These are phyloP conservation scores for Drosophila ambigua DNA, from an alignment of 1,140 invertebrate species.

Conservation along the genomic window DNA sequence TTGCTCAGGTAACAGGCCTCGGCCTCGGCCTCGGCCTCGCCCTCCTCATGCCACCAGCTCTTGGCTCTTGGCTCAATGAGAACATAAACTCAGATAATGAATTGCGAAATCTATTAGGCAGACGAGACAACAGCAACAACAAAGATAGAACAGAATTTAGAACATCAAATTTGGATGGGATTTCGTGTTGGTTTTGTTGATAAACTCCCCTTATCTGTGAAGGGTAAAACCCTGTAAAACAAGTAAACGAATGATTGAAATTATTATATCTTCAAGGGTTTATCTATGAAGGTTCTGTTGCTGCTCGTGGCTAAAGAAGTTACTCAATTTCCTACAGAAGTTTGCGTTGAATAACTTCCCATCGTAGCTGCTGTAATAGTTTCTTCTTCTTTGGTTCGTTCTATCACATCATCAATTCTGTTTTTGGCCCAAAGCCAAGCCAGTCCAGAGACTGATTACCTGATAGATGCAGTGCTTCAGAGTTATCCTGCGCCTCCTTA, in stretches of 20 bases:
- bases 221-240: background rate
- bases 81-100: conserved; percentile 67
- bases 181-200: conserved; percentile 9
- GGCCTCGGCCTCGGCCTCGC: too few species aligned
- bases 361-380: background rate
- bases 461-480: conserved; percentile 27
- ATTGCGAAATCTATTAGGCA: conserved; percentile 58
- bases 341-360: conserved; percentile 23
- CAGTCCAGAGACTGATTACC: conserved; percentile 44
- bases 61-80: conserved; percentile 6
- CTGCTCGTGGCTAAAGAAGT: too few species aligned
- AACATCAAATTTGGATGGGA: conserved; percentile 32
- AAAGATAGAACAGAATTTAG: conserved; percentile 27
- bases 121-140: conserved; percentile 32
- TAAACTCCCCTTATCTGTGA: conserved; percentile 20
- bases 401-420: conserved; percentile 55
- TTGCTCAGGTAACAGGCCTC: conserved; percentile 19
- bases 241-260: background rate
- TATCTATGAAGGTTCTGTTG: background rate
- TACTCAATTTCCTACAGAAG: background rate
- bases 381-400: conserved; percentile 4
- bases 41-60: too few species aligned
- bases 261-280: conserved; percentile 3
- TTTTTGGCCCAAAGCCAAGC: conserved; percentile 34
- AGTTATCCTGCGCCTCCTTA: conserved; percentile 2